phyloP scores from a whole-genome alignment of 2,888 invertebrate species.

The Eledona agricola region DNA sequence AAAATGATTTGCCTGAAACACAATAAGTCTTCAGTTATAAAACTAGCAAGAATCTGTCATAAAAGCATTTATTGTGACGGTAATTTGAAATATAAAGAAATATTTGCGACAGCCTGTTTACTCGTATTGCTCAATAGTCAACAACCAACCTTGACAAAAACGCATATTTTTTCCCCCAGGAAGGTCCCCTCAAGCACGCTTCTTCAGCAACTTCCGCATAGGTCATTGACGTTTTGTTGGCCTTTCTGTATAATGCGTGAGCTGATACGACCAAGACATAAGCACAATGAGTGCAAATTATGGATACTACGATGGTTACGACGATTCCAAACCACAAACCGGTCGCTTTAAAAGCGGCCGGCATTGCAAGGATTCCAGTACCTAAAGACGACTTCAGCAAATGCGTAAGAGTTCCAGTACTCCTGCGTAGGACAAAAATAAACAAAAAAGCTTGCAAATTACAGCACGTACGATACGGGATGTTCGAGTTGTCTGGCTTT shows the following conservation, averaged over 20 bases:
- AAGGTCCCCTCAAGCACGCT: constrained; percentile 81
- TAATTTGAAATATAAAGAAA: too few relatives aligned
- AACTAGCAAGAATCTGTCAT: too few relatives aligned
- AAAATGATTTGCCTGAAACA: constrained; percentile 73
- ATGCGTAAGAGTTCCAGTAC: constrained; percentile 85
- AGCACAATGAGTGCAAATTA: constrained; percentile 94
- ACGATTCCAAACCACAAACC: constrained; percentile 87
- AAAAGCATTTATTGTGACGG: too few relatives aligned
- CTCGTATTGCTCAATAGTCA: background rate
- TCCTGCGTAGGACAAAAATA: constrained; percentile 65
- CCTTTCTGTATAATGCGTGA: constrained; percentile 79
- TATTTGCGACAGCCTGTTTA: too few relatives aligned
- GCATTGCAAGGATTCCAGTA: constrained; percentile 96
- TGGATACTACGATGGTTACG: constrained; percentile 83
- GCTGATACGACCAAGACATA: constrained; percentile 88
- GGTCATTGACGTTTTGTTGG: constrained; percentile 77
- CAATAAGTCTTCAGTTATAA: background rate
- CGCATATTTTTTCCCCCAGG: constrained; percentile 71
- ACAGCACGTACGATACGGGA: constrained; percentile 86
- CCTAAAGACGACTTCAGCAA: constrained; percentile 93
- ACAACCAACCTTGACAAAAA: constrained; percentile 60
- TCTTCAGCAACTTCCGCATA: constrained; percentile 88
- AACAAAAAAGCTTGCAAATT: constrained; percentile 57
- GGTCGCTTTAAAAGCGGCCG: constrained; percentile 89
- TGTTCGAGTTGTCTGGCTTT: constrained; percentile 74